Percentiles rank a stretch among this genome's conserved stretches.
These are phyloP conservation scores for Arrhamphus sclerolepis DNA, from an alignment of 2,797 vertebrate genomes.

Conservation along the genomic window DNA sequence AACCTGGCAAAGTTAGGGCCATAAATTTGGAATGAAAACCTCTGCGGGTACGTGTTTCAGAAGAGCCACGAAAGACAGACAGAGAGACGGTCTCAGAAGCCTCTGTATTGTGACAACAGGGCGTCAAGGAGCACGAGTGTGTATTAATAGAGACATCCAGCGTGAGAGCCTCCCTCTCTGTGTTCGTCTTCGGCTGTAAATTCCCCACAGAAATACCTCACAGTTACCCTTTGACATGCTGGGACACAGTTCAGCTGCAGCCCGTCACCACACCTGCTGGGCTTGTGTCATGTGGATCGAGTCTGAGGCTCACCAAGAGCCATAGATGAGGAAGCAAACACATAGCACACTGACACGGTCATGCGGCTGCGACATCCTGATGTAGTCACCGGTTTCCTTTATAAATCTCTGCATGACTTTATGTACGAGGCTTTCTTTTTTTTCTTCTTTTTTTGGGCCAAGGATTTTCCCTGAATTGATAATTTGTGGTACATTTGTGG, in stretches of 20 bases:
- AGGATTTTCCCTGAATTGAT: slow-evolving; percentile 23
- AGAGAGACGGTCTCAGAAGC: background rate
- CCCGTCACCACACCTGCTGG: slow-evolving; percentile 72
- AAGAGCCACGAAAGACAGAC: background rate
- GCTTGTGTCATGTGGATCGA: slow-evolving; percentile 52
- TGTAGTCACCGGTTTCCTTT: slow-evolving; percentile 9
- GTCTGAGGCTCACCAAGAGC: slow-evolving; percentile 19
- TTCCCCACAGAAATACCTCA: slow-evolving; percentile 80
- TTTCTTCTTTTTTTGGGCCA: slow-evolving; percentile 8
- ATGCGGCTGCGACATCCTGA: background rate
- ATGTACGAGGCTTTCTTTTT: slow-evolving; percentile 17
- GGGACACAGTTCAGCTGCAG: slow-evolving; percentile 67
- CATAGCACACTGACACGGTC: slow-evolving; percentile 20
- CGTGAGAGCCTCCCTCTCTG: slow-evolving; percentile 35
- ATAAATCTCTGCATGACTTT: slow-evolving; percentile 8
- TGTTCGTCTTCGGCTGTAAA: slow-evolving; percentile 73
- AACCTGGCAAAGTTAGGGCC: slow-evolving; percentile 9
- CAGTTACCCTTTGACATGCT: slow-evolving; percentile 79
- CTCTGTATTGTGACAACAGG: slow-evolving; percentile 26
- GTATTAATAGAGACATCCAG: slow-evolving; percentile 69
- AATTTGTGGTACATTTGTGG: slow-evolving; percentile 25
- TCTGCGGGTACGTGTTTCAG: slow-evolving; percentile 2
- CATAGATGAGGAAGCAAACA: slow-evolving; percentile 16
- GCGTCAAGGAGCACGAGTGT: slow-evolving; percentile 23
- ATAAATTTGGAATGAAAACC: slow-evolving; percentile 26